Conservation (phyloP, 2,888 invertebrate genomes). For the Polyommatus icarus region DNA sequence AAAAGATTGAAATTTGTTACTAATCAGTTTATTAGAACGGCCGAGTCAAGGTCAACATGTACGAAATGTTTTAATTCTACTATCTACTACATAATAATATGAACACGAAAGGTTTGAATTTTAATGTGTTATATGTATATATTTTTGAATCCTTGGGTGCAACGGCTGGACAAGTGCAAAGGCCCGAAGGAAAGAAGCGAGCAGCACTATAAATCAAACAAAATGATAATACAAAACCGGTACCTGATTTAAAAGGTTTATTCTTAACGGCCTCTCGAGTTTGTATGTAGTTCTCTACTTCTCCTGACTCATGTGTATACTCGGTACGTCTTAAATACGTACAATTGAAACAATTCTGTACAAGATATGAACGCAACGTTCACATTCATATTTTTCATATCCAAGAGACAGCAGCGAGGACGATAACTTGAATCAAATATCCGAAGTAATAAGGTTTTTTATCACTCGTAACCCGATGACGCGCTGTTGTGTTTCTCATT, state of each 20-base stretch:
- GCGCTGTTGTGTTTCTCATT: conserved; percentile 67
- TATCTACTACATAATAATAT: background rate
- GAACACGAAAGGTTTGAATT: background rate
- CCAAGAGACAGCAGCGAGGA: conserved; percentile 46
- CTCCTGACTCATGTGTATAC: conserved; percentile 50
- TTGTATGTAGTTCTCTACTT: conserved; percentile 58
- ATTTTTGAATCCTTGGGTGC: background rate
- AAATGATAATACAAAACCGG: conserved; percentile 79
- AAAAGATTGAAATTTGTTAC: conserved; percentile 26
- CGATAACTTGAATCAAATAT: conserved; percentile 55
- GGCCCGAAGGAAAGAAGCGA: conserved; percentile 55
- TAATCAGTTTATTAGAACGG: conserved; percentile 16
- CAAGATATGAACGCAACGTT: conserved; percentile 51
- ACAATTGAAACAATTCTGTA: conserved; percentile 50
- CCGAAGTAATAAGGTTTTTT: conserved; percentile 58
- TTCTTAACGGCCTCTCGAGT: conserved; percentile 71
- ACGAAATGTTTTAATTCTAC: conserved; percentile 1
- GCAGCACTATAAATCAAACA: conserved; percentile 73
- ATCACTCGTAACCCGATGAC: conserved; percentile 47
- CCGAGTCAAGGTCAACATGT: conserved; percentile 31
- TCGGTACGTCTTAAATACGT: conserved; percentile 38
- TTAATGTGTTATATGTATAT: background rate
- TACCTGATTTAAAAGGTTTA: conserved; percentile 76
- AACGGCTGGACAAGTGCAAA: conserved; percentile 46
- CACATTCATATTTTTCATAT: conserved; percentile 59